Evolutionary conservation across 2,113 vertebrate species (phyloP).

Genomic region (Myocastor coypus): DNA sequence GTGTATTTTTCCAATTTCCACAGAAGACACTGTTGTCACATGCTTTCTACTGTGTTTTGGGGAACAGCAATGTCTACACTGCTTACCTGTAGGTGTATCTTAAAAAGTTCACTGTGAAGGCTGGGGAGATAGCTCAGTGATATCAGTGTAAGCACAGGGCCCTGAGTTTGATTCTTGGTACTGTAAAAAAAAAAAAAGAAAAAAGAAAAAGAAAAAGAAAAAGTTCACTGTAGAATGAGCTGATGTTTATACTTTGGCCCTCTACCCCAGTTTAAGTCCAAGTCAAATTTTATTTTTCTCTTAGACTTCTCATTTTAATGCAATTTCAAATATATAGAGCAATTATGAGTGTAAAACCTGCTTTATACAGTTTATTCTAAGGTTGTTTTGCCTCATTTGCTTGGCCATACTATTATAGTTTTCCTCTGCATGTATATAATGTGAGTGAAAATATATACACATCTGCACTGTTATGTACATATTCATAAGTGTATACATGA

Average conservation of each 20-base stretch:
- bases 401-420: neutral
- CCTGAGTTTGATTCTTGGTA: too few species aligned
- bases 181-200: too few species aligned
- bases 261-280: neutral
- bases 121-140: too few species aligned
- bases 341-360: neutral
- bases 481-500: neutral
- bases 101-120: neutral
- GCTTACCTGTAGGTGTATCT: neutral
- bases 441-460: neutral
- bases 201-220: too few species aligned
- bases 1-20: neutral
- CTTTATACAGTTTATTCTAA: neutral
- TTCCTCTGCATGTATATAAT: neutral
- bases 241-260: neutral
- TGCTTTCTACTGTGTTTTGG: neutral
- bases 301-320: neutral
- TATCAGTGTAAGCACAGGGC: too few species aligned
- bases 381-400: neutral
- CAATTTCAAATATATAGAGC: neutral
- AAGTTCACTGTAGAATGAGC: neutral
- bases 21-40: neutral
- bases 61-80: neutral
- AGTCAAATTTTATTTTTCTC: neutral
- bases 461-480: neutral